Base-by-base conservation (phyloP, 2,113 vertebrate species). In the Cromileptes altivelis region DNA sequence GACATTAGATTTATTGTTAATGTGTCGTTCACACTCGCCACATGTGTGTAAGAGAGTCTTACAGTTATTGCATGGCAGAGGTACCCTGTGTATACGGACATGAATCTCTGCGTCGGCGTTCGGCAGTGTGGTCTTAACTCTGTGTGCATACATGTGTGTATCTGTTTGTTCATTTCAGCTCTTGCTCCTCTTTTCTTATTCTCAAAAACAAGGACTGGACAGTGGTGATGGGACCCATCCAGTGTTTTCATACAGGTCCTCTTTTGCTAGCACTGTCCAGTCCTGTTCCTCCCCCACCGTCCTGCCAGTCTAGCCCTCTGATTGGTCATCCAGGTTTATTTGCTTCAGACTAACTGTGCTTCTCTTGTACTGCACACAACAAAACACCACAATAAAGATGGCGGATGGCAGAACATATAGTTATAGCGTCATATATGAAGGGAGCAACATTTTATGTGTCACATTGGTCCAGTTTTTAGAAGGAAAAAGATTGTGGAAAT, bases 261-360 rank as follows among this genome's bases (percentile, higher is more conserved):
- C 10, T 67, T 65, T 60, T 25, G 60, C 68, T 7, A 27, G 0
- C 55, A 62, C 62, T 63, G 67, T 69, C 72, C 47, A 71, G 3
- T 70, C 74, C 6, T 7, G 72, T 14, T 56, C 74, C 21, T 21
- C 6, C 0, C 25, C 42, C 27, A 14, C 30, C 73, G 9, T 45
- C 42, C 42, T 45, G 42, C 42, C 42, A 8, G 45, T 71, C 67
- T 23, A 62, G 70, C 65, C 57, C 71, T 77, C 69, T 78, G 69
- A 87, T 71, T 76, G 79, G 91, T 94, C 94, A 89, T 97, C 96
- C 97, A 97, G 97, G 96, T 96, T 98, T 97, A 97, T 96, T 95
- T 95, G 93, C 81, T 88, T 95, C 93, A 73, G 89, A 91, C 88
- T 94, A 96, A 94, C 93, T 95, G 93, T 85, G 86, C 94, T 97